Conservation (phyloP, 2,113 vertebrate genomes). For the Tyto alba region DNA sequence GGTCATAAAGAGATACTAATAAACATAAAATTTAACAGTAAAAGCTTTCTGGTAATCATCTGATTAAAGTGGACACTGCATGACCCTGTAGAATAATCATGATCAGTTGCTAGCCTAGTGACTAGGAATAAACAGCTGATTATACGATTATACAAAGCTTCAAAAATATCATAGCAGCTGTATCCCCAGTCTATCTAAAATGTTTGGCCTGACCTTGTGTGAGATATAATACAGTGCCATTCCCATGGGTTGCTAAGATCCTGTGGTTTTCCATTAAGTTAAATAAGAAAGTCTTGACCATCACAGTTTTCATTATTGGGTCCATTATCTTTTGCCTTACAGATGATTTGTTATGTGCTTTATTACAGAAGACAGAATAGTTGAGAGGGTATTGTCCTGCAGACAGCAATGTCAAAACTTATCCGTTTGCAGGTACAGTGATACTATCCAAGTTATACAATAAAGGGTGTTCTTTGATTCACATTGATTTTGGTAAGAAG, state of each 20-base stretch:
- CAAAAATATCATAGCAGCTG: not conserved
- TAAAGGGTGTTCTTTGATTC: not conserved
- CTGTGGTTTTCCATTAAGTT: constrained; percentile 30
- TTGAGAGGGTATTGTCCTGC: not conserved
- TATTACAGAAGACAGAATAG: not conserved
- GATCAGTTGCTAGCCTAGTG: not conserved
- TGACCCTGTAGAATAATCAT: not conserved
- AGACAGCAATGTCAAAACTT: not conserved
- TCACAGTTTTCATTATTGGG: not conserved
- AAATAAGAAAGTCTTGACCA: constrained; percentile 39
- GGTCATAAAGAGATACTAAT: not conserved
- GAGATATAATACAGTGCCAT: not conserved
- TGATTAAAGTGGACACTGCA: not conserved
- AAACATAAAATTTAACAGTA: not conserved
- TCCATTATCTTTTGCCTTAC: constrained; percentile 32
- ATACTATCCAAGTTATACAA: not conserved
- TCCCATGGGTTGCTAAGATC: constrained; percentile 5
- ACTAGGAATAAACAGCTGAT: not conserved
- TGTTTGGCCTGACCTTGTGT: constrained; percentile 17
- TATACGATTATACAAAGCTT: not conserved
- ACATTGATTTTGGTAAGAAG: not conserved
- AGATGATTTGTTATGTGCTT: constrained; percentile 14
- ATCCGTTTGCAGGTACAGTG: not conserved
- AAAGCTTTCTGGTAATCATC: not conserved
- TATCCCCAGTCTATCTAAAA: not conserved